phyloP scores from a whole-genome alignment of 2,888 invertebrate species.

The Dexiosoma caninum region DNA sequence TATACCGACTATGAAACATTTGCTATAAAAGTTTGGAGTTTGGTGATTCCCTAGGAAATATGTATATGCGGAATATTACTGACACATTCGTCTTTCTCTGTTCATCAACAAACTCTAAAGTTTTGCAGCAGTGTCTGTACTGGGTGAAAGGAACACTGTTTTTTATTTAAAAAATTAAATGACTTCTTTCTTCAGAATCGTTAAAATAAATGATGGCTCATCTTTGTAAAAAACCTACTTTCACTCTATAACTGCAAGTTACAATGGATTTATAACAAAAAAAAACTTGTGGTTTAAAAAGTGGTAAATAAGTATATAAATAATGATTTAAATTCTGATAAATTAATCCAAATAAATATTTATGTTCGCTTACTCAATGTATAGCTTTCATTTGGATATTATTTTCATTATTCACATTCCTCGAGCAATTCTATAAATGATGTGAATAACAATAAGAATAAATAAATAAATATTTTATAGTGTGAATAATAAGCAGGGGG shows the following conservation, averaged over 20 bases:
- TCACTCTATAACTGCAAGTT: neutral
- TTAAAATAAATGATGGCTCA: neutral
- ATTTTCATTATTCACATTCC: conserved; percentile 12
- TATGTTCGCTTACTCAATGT: neutral
- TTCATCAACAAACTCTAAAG: too few species aligned
- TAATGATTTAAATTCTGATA: neutral
- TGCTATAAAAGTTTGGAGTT: too few species aligned
- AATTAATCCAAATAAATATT: neutral
- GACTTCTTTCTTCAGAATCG: neutral
- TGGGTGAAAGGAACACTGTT: too few species aligned
- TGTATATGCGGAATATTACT: too few species aligned
- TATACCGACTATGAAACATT: too few species aligned
- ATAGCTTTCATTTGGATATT: conserved; percentile 5
- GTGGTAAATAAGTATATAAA: neutral
- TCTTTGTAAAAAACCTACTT: neutral
- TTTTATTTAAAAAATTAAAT: neutral
- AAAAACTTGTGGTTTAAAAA: conserved; percentile 14
- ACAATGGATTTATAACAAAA: neutral
- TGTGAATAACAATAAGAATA: neutral
- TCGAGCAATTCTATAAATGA: neutral
- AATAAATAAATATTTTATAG: neutral
- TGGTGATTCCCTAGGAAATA: too few species aligned
- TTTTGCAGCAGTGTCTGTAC: too few species aligned
- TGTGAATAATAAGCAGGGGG: neutral
- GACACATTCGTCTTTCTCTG: too few species aligned